Base-by-base conservation (phyloP, 1,140 invertebrate genomes). In the Calycopis cecrops region DNA sequence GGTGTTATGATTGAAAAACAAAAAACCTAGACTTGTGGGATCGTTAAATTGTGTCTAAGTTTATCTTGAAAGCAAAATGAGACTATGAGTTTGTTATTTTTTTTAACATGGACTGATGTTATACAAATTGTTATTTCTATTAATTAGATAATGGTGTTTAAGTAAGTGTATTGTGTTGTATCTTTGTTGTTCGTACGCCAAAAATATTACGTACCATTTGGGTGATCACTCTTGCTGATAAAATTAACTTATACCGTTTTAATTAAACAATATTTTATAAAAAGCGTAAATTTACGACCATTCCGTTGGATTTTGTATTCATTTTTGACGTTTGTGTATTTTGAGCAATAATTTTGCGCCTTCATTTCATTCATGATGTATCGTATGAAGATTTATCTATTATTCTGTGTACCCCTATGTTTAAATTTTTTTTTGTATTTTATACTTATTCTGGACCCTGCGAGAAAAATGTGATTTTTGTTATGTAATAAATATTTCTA, bases 131-230 rank as follows among this genome's bases (percentile, higher is more conserved):
- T 44, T 44, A 18, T 44, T 16, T 9, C 9, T 44, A 44, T 16
- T 18, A 44, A 44, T 44, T 44, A 44, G 14, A 16, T 44, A 16
- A 16, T 42, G 21, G 51, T 42, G 40, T 53, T 34, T 52, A n/a
- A 18, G 51, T 52, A 52, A 52, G 51, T 9, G 12, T 33, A 12
- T 33, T 49, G 69, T 69, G 67, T 57, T 61, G 52, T 53, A 75
- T 73, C 73, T 78, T 78, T 78, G 76, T 79, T 79, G 68, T 73
- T 70, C 56, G 68, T 65, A 71, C 65, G 70, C 67, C 75, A 75
- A 77, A 76, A 73, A 78, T 52, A 77, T 66, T 59, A 65, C 67
- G 66, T 67, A 71, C 38, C 52, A 65, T 67, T 68, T 64, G 50
- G 55, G 59, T 61, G 55, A 47, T 62, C 44, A 51, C 34, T 16